A percentile compares a stretch with the other conserved stretches of the same genome.
Evolutionary conservation across 2,113 vertebrate species (phyloP).

Genomic region (Colossoma macropomum): DNA sequence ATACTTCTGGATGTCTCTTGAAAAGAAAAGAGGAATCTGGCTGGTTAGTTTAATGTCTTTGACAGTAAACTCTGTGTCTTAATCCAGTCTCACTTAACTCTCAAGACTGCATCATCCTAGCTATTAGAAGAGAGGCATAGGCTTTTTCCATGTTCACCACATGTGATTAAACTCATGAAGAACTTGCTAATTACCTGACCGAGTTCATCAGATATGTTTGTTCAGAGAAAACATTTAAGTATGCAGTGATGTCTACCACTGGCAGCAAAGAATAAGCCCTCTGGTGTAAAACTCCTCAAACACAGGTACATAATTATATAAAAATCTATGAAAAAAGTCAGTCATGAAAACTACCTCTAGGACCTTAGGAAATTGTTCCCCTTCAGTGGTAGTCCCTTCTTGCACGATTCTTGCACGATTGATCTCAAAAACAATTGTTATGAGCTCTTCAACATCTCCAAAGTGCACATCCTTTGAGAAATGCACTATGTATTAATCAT

Average conservation of each 20-base stretch:
- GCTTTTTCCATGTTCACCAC: no score
- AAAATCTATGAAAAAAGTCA: neutral
- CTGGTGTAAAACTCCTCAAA: neutral
- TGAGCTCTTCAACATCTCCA: neutral
- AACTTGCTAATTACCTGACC: neutral
- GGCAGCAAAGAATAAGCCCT: neutral
- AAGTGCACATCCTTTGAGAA: conserved; percentile 17
- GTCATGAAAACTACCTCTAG: neutral
- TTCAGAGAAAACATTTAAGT: neutral
- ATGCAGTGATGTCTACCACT: neutral
- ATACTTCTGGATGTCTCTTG: neutral
- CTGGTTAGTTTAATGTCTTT: neutral
- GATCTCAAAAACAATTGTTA: conserved; percentile 18
- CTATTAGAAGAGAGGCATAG: no score
- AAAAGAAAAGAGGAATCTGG: neutral
- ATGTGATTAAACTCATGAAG: neutral
- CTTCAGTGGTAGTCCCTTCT: neutral
- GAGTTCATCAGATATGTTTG: neutral
- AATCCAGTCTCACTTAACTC: neutral
- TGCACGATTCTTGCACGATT: no score
- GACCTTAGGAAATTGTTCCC: neutral
- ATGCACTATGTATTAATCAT: conserved; percentile 16
- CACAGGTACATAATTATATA: neutral
- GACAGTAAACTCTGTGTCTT: neutral
- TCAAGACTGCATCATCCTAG: neutral